Evolutionary conservation across 2,888 invertebrate genomes (phyloP), one percentile per base, ranked within the genome.

Genomic region (Dolichomitus sp.): DNA sequence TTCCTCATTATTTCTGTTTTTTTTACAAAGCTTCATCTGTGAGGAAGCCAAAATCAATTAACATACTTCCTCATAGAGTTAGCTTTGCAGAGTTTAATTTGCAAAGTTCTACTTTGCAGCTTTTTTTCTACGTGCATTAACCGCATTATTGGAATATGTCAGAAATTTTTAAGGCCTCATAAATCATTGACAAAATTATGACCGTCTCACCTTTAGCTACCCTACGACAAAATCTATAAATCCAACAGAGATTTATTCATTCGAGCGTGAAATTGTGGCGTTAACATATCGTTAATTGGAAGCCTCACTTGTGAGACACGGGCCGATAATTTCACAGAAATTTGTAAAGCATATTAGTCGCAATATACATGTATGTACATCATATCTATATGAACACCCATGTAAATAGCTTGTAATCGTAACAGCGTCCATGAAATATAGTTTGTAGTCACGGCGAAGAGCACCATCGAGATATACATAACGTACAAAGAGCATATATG

Each of bases 221-320:
- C 14, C 27, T 23, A 27, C 23, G 27, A 27, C 54, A 14, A 14
- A 11, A 54, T 14, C 12, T 14, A 27, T 54, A n/a, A 54, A 9
- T 27, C 27, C 12, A 4, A 27, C 0, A 27, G 27, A 14, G 54
- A 27, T 54, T 54, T 4, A 11, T 54, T 54, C 27, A 12, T 12
- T 54, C 54, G 27, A 14, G 54, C 27, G 14, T 23, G 27, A 54
- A 54, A 27, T 54, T 54, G 54, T 27, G 12, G 54, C 54, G 54
- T 54, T 54, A 54, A 54, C 14, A 54, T 54, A 3, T 19, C n/a
- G 54, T 54, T 54, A 54, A 54, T 54, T 54, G 27, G 54, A 54
- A 12, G 12, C 12, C 12, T 4, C 27, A 27, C 23, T 14, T 14
- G 54, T 27, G 54, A 54, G 54, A 54, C 27, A 54, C 54, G 54